Evolutionary conservation across 2,888 invertebrate genomes (phyloP), one percentile per base, ranked within the genome.

Genomic region (Troilus luridus): DNA sequence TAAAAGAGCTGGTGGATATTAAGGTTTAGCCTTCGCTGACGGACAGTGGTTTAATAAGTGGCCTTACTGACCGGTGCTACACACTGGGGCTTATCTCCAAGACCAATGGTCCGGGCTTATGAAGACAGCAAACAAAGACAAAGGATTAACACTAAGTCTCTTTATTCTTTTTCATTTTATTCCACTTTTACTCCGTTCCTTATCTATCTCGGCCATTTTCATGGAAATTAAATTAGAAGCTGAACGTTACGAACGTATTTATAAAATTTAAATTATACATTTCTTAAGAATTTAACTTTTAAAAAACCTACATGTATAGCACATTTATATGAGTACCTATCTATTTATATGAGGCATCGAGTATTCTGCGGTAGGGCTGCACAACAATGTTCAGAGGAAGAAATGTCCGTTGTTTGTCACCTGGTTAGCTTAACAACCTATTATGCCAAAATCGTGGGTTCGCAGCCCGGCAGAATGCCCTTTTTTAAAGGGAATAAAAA

Each of bases 21-120:
- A 85, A 85, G 85, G 85, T 85, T 85, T 85, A 85, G 85, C 56
- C 56, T n/a, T 54, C 56, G 56, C 85, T 85, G 85, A 85, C 85
- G 85, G 85, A 85, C 85, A 85, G 85, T 58, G 85, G 56, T 85
- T 85, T 85, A 85, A 85, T 85, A 85, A 85, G 85, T 85, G 85
- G 85, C 85, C 85, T 41, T 11, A 85, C 85, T 56, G 85, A 54
- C 85, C 54, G 85, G 56, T 54, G 17, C 72, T 77, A 77, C 72
- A 77, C 72, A 41, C 72, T 77, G n/a, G 56, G 85, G 85, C 56
- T 85, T 85, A 85, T 85, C 85, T 85, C 85, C 56, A 58, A 85
- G 85, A 85, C 85, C 85, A 85, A 85, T 85, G 85, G 19, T n/a
- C 56, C 85, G n/a, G 85, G 1, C 54, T 85, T 85, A 85, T 54